phyloP scores from a whole-genome alignment of 64 coral and sea anemone species.

The Hydrozoanthus tunicans region DNA sequence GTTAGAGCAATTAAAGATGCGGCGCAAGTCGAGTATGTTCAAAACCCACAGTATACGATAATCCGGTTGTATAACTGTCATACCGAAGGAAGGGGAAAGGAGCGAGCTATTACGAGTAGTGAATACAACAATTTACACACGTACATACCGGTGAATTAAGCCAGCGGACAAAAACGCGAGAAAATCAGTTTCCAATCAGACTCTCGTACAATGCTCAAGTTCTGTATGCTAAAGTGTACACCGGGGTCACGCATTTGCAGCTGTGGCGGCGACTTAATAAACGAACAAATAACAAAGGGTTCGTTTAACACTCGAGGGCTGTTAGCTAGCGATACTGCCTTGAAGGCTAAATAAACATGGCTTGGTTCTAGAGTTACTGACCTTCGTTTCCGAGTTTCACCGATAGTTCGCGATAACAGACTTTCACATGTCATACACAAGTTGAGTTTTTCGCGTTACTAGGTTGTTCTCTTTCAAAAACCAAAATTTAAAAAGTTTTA shows the following conservation, averaged over 20 bases:
- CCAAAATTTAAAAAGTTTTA: neutral
- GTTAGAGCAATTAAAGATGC: too few species aligned
- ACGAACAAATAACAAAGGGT: neutral
- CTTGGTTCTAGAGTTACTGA: conserved; percentile 41
- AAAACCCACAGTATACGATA: too few species aligned
- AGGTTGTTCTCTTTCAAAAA: too few species aligned
- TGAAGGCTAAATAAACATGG: neutral
- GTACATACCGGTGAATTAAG: neutral
- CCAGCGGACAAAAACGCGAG: neutral
- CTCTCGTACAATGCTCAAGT: neutral
- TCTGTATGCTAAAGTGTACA: neutral
- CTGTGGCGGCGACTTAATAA: neutral
- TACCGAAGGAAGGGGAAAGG: too few species aligned
- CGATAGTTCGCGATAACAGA: neutral
- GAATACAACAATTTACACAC: neutral
- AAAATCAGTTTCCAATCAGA: too few species aligned
- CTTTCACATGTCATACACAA: conserved; percentile 1
- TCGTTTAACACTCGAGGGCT: neutral
- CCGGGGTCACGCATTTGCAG: conserved; percentile 15
- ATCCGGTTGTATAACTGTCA: too few species aligned
- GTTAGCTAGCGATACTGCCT: conserved; percentile 32
- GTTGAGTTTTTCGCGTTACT: neutral
- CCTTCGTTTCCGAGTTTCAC: neutral
- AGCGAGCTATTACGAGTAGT: neutral
- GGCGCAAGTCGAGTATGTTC: too few species aligned